phyloP scores from a whole-genome alignment of 2,888 invertebrate genomes.

The Drosophila kokeensis region DNA sequence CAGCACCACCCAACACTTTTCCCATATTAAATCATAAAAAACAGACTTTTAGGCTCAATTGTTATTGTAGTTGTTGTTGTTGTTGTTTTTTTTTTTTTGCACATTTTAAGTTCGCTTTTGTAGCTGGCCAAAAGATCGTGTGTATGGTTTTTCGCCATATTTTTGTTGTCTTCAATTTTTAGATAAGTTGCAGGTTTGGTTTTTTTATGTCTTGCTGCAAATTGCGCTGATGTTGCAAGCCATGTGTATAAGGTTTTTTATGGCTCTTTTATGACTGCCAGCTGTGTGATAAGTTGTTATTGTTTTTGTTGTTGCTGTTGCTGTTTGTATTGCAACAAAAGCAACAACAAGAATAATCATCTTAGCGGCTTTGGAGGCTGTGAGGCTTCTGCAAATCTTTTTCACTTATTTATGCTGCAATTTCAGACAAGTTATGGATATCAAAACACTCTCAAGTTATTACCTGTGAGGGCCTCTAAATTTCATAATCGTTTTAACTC shows the following conservation, averaged over 20 bases:
- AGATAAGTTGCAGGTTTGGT: constrained; percentile 44
- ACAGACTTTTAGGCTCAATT: constrained; percentile 54
- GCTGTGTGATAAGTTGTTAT: constrained; percentile 51
- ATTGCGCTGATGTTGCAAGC: constrained; percentile 69
- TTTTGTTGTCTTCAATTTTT: constrained; percentile 24
- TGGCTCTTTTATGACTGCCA: constrained; percentile 52
- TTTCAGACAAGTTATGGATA: constrained; percentile 23
- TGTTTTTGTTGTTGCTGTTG: constrained; percentile 32
- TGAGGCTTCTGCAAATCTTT: constrained; percentile 35
- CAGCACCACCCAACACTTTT: constrained; percentile 55
- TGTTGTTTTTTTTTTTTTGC: constrained; percentile 13
- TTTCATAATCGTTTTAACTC: constrained; percentile 3
- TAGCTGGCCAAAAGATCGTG: constrained; percentile 35
- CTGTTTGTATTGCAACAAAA: constrained; percentile 7
- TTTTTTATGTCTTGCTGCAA: constrained; percentile 51
- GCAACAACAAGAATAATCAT: constrained; percentile 12
- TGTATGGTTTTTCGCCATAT: constrained; percentile 27
- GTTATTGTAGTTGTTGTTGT: constrained; percentile 26
- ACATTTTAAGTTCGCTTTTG: constrained; percentile 34
- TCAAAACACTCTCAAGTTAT: constrained; percentile 17
- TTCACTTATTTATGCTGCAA: constrained; percentile 41
- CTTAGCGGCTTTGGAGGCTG: constrained; percentile 14
- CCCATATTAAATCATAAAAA: constrained; percentile 81
- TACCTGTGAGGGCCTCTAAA: background rate
- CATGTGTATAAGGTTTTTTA: constrained; percentile 50